Conservation (phyloP, 2,888 invertebrate genomes). For the Heliconius aoede region DNA sequence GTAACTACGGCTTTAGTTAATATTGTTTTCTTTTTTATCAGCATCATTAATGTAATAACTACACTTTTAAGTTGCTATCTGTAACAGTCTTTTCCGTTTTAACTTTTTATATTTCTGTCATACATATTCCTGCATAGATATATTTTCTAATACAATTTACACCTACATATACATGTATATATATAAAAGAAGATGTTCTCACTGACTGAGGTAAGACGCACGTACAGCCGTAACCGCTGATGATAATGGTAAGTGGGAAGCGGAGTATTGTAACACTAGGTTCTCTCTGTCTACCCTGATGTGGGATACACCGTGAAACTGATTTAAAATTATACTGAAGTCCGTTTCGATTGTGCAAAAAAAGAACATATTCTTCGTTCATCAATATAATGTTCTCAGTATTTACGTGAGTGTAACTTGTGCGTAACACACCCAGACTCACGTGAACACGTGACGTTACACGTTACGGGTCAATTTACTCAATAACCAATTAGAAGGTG, state of each 20-base stretch:
- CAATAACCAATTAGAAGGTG: conserved; percentile 43
- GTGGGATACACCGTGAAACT: no score
- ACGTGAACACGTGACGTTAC: conserved; percentile 25
- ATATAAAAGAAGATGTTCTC: no score
- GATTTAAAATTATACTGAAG: no score
- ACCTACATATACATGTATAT: no score
- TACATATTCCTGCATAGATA: neutral
- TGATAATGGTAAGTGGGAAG: no score
- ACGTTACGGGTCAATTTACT: conserved; percentile 38
- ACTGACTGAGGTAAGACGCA: no score
- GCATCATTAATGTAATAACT: conserved; percentile 44
- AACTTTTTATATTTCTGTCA: conserved; percentile 27
- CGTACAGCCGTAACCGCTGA: no score
- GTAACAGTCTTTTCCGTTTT: conserved; percentile 44
- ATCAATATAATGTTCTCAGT: conserved; percentile 31
- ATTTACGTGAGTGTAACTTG: conserved; percentile 35
- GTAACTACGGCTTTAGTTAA: conserved; percentile 39
- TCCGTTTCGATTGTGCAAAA: no score
- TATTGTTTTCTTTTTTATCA: conserved; percentile 43
- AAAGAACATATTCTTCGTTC: neutral
- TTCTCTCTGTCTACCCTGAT: no score
- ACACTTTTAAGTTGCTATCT: conserved; percentile 41
- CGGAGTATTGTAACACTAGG: no score
- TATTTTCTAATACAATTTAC: neutral
- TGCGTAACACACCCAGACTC: conserved; percentile 35